These are phyloP conservation scores for Argyrosomus regius DNA, from an alignment of 2,797 vertebrate species.

Conservation along the genomic window DNA sequence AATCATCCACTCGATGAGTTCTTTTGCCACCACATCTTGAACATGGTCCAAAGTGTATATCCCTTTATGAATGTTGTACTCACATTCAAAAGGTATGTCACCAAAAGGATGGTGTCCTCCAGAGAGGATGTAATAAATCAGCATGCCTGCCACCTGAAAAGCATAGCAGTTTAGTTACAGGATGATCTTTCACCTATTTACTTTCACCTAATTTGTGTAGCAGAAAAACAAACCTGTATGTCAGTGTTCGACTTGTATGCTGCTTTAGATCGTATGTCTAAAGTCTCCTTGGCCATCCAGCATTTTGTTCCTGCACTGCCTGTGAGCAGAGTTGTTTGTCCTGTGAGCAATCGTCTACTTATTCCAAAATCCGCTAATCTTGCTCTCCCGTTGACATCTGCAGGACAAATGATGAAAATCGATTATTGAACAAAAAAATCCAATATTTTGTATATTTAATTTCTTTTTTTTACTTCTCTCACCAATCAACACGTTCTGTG, in stretches of 20 bases:
- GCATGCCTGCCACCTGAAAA: conserved; percentile 81
- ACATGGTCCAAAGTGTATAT: conserved; percentile 65
- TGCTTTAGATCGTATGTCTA: conserved; percentile 28
- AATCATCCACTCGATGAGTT: conserved; percentile 79
- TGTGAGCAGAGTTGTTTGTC: conserved; percentile 62
- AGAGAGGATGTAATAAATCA: conserved; percentile 79
- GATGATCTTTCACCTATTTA: too few relatives aligned
- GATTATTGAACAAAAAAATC: too few relatives aligned
- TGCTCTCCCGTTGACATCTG: conserved; percentile 65
- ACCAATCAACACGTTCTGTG: conserved; percentile 83
- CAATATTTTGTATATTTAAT: too few relatives aligned
- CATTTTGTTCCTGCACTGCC: conserved; percentile 71
- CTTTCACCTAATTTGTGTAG: too few relatives aligned
- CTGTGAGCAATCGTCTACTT: conserved; percentile 63
- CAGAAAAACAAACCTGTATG: conserved; percentile 67
- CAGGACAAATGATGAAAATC: background rate
- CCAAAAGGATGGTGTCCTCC: conserved; percentile 78
- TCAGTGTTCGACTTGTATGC: conserved; percentile 75
- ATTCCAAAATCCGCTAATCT: conserved; percentile 81
- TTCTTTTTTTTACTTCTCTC: background rate
- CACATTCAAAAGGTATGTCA: background rate
- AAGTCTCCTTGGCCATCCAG: conserved; percentile 79
- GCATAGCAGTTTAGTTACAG: too few relatives aligned
- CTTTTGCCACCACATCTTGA: conserved; percentile 68
- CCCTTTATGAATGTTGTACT: conserved; percentile 48